Percentiles rank a stretch among this genome's conserved stretches.
These are phyloP conservation scores for Andricus curvator DNA, from an alignment of 2,888 invertebrate species.

Conservation along the genomic window DNA sequence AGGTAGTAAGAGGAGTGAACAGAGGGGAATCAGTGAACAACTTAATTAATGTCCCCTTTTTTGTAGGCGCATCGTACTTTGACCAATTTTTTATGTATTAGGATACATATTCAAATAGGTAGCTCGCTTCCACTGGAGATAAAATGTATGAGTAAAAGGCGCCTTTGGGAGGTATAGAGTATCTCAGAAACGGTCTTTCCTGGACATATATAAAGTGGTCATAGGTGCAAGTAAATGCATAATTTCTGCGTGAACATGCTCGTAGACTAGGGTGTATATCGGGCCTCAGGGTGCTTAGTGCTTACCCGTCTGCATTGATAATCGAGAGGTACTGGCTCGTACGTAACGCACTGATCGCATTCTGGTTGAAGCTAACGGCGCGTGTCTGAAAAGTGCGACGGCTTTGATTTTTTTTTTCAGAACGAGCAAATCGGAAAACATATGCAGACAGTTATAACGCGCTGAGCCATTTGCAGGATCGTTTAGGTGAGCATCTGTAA, in stretches of 20 bases:
- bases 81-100: too few relatives aligned
- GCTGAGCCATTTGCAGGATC: slow-evolving; percentile 68
- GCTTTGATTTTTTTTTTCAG: slow-evolving; percentile 48
- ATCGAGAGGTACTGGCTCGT: slow-evolving; percentile 42
- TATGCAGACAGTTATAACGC: slow-evolving; percentile 69
- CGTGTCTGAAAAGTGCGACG: slow-evolving; percentile 59
- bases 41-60: too few relatives aligned
- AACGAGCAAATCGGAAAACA: slow-evolving; percentile 52
- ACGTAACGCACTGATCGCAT: slow-evolving; percentile 53
- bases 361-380: slow-evolving; percentile 58
- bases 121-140: neutral
- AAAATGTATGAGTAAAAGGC: neutral
- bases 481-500: slow-evolving; percentile 68
- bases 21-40: too few relatives aligned
- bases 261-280: slow-evolving; percentile 11
- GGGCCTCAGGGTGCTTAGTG: slow-evolving; percentile 18
- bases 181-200: neutral
- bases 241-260: slow-evolving; percentile 34
- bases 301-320: slow-evolving; percentile 25
- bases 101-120: neutral
- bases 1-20: too few relatives aligned
- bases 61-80: too few relatives aligned
- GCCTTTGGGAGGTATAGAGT: neutral
- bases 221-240: slow-evolving; percentile 30
- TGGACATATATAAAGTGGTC: slow-evolving; percentile 34